Conservation (phyloP, 2,888 invertebrate species). For the Scaptomyza tumidula region DNA sequence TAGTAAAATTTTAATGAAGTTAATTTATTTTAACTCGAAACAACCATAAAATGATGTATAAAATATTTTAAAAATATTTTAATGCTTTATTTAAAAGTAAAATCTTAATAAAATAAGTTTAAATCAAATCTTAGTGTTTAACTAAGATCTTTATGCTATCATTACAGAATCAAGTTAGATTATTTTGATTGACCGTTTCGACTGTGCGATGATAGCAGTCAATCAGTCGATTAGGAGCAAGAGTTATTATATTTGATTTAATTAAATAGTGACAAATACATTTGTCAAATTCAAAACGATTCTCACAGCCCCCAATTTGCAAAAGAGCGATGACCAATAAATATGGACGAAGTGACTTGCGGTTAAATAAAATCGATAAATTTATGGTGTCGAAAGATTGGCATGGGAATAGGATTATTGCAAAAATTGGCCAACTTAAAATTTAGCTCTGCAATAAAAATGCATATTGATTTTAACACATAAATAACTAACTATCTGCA, state of each 20-base stretch:
- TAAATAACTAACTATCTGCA: constrained; percentile 73
- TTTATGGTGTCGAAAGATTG: constrained; percentile 52
- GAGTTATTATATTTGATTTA: too few species aligned
- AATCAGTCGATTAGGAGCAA: too few species aligned
- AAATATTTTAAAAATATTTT: too few species aligned
- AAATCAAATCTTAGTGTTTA: too few species aligned
- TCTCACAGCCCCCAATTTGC: constrained; percentile 28
- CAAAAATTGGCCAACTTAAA: constrained; percentile 48
- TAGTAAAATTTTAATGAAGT: too few species aligned
- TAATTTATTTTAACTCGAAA: too few species aligned
- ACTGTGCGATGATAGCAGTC: neutral
- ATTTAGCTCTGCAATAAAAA: constrained; percentile 45
- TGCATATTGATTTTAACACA: constrained; percentile 71
- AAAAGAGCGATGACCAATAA: constrained; percentile 38
- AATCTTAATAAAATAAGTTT: too few species aligned
- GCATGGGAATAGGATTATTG: constrained; percentile 67
- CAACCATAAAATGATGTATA: too few species aligned
- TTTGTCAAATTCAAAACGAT: constrained; percentile 8
- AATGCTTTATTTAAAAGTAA: too few species aligned
- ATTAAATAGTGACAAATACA: too few species aligned
- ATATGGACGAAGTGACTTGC: constrained; percentile 46
- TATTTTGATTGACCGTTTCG: neutral
- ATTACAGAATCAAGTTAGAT: too few species aligned
- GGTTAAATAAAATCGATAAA: constrained; percentile 69
- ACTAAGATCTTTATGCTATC: too few species aligned